Evolutionary conservation across 2,113 vertebrate species (phyloP), one percentile per base, ranked within the genome.

Genomic region (Lasiurus cinereus): DNA sequence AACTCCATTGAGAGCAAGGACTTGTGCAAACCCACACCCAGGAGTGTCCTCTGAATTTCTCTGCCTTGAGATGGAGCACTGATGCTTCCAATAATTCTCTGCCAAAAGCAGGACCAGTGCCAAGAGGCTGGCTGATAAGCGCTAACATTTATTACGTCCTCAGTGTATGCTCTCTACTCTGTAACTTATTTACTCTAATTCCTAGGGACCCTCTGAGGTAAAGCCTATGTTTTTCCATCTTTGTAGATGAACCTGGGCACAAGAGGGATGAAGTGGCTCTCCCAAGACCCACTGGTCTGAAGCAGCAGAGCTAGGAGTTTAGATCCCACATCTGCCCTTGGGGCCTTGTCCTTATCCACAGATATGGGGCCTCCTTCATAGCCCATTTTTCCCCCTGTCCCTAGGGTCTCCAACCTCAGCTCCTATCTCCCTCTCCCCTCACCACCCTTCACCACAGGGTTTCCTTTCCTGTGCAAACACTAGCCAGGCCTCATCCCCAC

Each of bases 131-230:
- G 46, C 46, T 46, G 56, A 27, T 21, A 8, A 52, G 11, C 21
- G 0, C 43, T 3, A 31, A 5, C 33, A 0, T 3, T 29, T 2
- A 29, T 0, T 43, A 21, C 9, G 10, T 18, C 9, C 64, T 43
- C 46, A 16, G 3, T 3, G n/a, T 50, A 79, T 29, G 64, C 39
- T 39, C 33, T 77, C 16, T 39, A 36, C 59, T 67, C 36, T 24
- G 39, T 27, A 50, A 31, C 79, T 62, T 70, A 76, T 18, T 69
- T 5, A n/a, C 24, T 39, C 24, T n/a, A 10, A 50, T 19, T 27
- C 43, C n/a, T 52, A 16, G 78, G 1, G 3, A 52, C 10, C 73
- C 66, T 43, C 22, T 1, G 36, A 72, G 10, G 29, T 1, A 24
- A 6, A 7, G 18, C 14, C 46, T 74, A 3, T 33, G 22, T 31